Evolutionary conservation across 2,797 vertebrate genomes (phyloP).

Genomic region (Alosa sapidissima): DNA sequence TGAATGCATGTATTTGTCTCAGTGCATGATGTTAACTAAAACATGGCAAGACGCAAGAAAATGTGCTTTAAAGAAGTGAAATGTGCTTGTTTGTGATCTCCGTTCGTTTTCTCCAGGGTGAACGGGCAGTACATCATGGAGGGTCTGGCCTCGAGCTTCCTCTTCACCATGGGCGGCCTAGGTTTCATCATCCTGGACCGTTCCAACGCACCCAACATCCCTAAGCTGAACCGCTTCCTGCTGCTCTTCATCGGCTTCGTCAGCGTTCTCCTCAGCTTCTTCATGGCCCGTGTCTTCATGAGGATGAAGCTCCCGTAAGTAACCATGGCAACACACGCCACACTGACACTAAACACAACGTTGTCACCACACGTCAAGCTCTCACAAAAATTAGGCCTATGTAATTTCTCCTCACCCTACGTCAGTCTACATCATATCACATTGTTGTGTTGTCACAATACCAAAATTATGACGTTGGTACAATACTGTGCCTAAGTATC

Average conservation of each 20-base stretch:
- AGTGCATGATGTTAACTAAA: too few relatives aligned
- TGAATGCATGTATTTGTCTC: too few relatives aligned
- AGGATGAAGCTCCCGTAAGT: slow-evolving; percentile 99
- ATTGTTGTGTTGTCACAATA: too few relatives aligned
- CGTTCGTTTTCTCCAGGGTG: slow-evolving; percentile 73
- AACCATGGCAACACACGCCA: not conserved
- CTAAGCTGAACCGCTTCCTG: slow-evolving; percentile 96
- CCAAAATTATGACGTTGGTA: too few relatives aligned
- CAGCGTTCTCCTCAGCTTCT: slow-evolving; percentile 96
- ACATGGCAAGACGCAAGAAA: too few relatives aligned
- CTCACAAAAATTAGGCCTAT: too few relatives aligned
- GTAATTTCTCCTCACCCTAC: too few relatives aligned
- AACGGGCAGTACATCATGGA: slow-evolving; percentile 99
- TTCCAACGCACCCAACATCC: slow-evolving; percentile 97
- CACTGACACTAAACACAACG: too few relatives aligned
- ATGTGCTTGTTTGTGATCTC: not conserved
- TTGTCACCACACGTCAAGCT: too few relatives aligned
- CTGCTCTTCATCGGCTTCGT: slow-evolving; percentile 97
- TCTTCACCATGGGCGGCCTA: slow-evolving; percentile 98
- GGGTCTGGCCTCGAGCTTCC: slow-evolving; percentile 96
- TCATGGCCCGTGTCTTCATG: slow-evolving; percentile 99
- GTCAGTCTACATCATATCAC: too few relatives aligned
- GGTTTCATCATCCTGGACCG: slow-evolving; percentile 98
- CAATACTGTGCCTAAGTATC: too few relatives aligned
- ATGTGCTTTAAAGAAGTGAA: too few relatives aligned